Evolutionary conservation across 2,888 invertebrate species (phyloP).

Genomic region (Ctenicera cuprea): DNA sequence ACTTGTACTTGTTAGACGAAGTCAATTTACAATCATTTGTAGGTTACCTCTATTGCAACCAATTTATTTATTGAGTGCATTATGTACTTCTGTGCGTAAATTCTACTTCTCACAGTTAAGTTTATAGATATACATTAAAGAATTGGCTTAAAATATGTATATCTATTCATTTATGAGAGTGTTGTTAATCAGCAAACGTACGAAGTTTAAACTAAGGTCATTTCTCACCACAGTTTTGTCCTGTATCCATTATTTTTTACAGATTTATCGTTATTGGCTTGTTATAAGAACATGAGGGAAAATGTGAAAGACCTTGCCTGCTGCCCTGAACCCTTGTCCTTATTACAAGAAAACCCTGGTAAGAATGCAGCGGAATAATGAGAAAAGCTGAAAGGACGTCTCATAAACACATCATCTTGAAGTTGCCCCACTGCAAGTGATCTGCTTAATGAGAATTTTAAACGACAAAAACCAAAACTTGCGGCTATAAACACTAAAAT

Average conservation of each 20-base stretch:
- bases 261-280: no score
- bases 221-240: no score
- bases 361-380: conserved; percentile 6
- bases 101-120: not conserved
- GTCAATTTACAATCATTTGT: conserved; percentile 10
- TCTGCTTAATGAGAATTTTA: conserved; percentile 17
- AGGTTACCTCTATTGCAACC: not conserved
- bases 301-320: no score
- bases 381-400: not conserved
- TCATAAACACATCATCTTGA: conserved; percentile 7
- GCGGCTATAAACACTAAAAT: conserved; percentile 18
- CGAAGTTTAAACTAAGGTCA: no score
- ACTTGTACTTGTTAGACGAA: not conserved
- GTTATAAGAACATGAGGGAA: no score
- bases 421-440: conserved; percentile 9
- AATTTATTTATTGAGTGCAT: conserved; percentile 1
- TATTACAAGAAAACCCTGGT: not conserved
- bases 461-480: conserved; percentile 15
- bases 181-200: no score
- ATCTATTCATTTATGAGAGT: no score
- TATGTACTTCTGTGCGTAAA: not conserved
- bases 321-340: not conserved
- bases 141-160: not conserved
- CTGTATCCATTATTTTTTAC: no score
- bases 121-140: not conserved